These are phyloP conservation scores for Tachuris rubrigastra DNA, from an alignment of 2,113 vertebrate genomes.

Conservation along the genomic window DNA sequence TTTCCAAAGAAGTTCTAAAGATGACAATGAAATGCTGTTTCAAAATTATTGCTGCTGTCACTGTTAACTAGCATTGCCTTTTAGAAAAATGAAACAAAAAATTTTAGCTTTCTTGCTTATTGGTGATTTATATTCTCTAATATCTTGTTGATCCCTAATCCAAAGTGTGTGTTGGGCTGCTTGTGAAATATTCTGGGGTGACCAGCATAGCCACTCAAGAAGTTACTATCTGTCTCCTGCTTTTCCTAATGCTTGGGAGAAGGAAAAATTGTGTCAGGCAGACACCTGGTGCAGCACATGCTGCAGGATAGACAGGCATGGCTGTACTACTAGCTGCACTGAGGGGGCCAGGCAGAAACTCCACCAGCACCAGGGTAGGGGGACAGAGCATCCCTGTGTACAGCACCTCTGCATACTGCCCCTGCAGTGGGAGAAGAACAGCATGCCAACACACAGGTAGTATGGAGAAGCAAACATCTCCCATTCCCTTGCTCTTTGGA, in stretches of 20 bases:
- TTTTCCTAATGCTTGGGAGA: not conserved
- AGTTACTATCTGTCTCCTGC: not conserved
- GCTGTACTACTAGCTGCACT: too few species aligned
- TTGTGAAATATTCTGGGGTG: not conserved
- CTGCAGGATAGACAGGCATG: not conserved
- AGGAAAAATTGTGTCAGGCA: not conserved
- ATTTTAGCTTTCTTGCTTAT: not conserved
- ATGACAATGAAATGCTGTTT: not conserved
- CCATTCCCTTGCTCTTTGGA: not conserved
- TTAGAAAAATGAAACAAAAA: not conserved
- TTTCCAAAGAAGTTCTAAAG: not conserved
- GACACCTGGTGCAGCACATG: not conserved
- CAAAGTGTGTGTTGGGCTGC: not conserved
- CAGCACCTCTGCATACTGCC: not conserved
- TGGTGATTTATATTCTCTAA: not conserved
- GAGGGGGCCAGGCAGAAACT: not conserved
- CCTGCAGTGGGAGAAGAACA: too few species aligned
- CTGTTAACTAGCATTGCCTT: not conserved
- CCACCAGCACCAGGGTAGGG: accelerated
- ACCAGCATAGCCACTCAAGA: not conserved
- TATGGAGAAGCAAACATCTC: not conserved
- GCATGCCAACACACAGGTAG: not conserved
- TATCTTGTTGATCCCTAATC: not conserved
- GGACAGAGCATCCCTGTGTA: not conserved
- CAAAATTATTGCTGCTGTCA: not conserved